Evolutionary conservation across 2,113 vertebrate genomes (phyloP).

Genomic region (Actenoides lindsayi): DNA sequence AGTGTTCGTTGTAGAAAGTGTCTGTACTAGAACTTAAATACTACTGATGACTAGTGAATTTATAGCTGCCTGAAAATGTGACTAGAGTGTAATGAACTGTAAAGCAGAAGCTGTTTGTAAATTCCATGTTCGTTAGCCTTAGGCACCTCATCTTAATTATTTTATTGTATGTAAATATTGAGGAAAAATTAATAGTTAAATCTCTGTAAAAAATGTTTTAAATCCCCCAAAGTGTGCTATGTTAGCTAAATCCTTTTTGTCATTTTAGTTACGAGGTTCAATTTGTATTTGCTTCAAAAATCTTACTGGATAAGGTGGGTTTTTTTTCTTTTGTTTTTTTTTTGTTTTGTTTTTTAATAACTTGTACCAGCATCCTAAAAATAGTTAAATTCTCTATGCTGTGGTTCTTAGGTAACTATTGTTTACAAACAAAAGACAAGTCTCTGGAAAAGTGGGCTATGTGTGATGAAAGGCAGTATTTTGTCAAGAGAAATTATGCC

Average conservation of each 20-base stretch:
- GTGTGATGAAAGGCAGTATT: neutral
- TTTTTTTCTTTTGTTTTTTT: neutral
- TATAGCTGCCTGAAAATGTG: conserved; percentile 24
- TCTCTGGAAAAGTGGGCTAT: neutral
- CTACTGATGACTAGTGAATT: conserved; percentile 50
- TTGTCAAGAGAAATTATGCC: neutral
- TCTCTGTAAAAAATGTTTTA: conserved; percentile 3
- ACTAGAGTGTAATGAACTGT: neutral
- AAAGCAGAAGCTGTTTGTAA: conserved; percentile 24
- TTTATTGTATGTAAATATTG: conserved; percentile 21
- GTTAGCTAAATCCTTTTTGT: neutral
- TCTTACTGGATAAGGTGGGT: neutral
- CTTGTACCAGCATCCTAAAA: neutral
- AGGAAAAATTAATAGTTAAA: neutral
- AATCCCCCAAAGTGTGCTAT: neutral
- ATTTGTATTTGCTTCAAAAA: neutral
- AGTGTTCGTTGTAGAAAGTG: conserved; percentile 20
- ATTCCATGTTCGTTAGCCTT: neutral
- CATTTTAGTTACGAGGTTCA: neutral
- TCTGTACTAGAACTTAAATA: neutral
- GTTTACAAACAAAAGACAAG: conserved; percentile 32
- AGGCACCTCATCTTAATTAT: neutral
- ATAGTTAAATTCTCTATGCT: neutral
- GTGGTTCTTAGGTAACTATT: neutral
- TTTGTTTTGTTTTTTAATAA: neutral